phyloP scores from a whole-genome alignment of 1,140 invertebrate species.

The Aculops lycopersici region DNA sequence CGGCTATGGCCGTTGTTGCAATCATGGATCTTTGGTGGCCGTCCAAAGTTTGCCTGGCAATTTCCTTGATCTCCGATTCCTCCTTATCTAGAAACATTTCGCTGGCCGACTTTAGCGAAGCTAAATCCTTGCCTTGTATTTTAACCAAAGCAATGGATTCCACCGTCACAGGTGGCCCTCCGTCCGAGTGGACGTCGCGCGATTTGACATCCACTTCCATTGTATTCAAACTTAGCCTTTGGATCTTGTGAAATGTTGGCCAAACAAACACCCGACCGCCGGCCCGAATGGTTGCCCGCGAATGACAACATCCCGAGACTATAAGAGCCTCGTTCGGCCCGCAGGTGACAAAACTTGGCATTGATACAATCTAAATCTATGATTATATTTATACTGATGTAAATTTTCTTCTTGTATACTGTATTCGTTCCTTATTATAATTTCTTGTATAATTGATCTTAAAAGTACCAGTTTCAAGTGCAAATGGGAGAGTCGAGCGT shows the following conservation, averaged over 20 bases:
- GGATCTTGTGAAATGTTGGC: constrained; percentile 69
- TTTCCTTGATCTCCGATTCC: constrained; percentile 57
- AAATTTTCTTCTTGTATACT: too few species aligned
- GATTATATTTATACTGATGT: too few species aligned
- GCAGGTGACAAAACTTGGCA: constrained; percentile 78
- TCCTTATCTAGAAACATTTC: constrained; percentile 80
- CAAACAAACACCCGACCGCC: constrained; percentile 85
- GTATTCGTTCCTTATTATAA: too few species aligned
- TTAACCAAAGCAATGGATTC: constrained; percentile 91
- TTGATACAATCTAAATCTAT: too few species aligned
- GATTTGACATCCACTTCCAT: constrained; percentile 41
- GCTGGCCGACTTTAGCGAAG: constrained; percentile 79
- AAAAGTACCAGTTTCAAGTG: too few species aligned
- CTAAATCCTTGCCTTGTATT: constrained; percentile 81
- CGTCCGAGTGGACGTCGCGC: constrained; percentile 55
- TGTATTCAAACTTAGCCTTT: constrained; percentile 79
- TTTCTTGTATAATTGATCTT: too few species aligned
- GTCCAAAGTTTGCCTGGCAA: constrained; percentile 75
- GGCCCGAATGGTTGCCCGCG: constrained; percentile 57
- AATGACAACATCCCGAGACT: constrained; percentile 73
- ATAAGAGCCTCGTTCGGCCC: constrained; percentile 87
- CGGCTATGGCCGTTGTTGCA: constrained; percentile 95
- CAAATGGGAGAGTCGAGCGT: too few species aligned
- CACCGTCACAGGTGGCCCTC: constrained; percentile 82
- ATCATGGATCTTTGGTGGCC: constrained; percentile 91